Percentiles rank a stretch among this genome's conserved stretches.
These are phyloP conservation scores for Sisor rabdophorus DNA, from an alignment of 2,113 vertebrate species.

Conservation along the genomic window DNA sequence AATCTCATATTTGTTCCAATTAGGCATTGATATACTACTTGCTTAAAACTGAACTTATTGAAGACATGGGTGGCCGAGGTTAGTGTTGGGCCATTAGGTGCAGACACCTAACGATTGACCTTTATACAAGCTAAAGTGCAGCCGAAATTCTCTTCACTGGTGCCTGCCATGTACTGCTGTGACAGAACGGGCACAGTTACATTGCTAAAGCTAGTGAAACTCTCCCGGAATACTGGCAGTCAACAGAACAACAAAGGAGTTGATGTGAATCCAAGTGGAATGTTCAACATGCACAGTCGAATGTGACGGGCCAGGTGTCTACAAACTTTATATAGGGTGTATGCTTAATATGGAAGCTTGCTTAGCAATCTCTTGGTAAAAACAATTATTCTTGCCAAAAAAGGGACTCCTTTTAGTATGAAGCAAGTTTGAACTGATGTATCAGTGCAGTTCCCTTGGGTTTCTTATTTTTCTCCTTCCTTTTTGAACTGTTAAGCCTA, in stretches of 20 bases:
- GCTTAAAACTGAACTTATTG: neutral
- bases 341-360: neutral
- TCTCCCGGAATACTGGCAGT: neutral
- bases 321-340: neutral
- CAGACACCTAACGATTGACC: neutral
- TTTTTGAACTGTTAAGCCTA: neutral
- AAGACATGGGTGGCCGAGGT: neutral
- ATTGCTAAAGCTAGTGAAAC: neutral
- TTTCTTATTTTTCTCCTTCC: neutral
- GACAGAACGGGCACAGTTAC: neutral
- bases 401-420: too few species aligned
- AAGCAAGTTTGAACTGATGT: constrained; percentile 58
- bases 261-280: neutral
- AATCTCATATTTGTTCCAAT: constrained; percentile 55
- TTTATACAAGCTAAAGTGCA: too few species aligned
- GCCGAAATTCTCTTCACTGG: neutral
- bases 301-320: neutral
- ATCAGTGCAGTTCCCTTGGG: constrained; percentile 28
- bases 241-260: neutral
- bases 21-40: neutral
- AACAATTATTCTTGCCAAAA: too few species aligned
- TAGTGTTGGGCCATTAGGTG: neutral
- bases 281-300: neutral
- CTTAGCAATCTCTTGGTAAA: too few species aligned
- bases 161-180: neutral